phyloP scores from a whole-genome alignment of 2,888 invertebrate species.

The Romanomermis culicivorax region DNA sequence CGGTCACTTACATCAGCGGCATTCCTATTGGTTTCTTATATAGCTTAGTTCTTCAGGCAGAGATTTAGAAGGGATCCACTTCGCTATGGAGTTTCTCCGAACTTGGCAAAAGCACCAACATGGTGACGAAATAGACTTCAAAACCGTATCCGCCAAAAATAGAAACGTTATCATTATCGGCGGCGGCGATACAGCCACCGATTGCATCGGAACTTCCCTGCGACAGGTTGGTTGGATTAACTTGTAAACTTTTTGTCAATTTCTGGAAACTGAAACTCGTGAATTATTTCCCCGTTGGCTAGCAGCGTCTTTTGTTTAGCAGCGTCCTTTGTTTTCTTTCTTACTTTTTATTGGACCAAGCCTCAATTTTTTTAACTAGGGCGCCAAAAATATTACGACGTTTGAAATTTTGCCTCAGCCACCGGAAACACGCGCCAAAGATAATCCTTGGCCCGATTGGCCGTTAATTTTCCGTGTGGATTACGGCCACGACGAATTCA shows the following conservation, averaged over 20 bases:
- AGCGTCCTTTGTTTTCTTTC: no score
- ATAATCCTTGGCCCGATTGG: conserved; percentile 98
- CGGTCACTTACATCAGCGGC: no score
- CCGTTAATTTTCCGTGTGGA: conserved; percentile 86
- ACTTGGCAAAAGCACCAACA: conserved; percentile 84
- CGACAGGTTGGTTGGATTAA: conserved; percentile 39
- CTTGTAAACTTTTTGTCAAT: background rate
- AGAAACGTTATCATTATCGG: conserved; percentile 76
- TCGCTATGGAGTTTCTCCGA: conserved; percentile 91
- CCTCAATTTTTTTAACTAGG: conserved; percentile 41
- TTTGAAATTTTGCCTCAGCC: conserved; percentile 94
- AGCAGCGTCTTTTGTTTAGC: no score
- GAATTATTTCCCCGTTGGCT: no score
- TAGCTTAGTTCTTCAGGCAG: conserved; percentile 40
- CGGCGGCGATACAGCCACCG: conserved; percentile 75
- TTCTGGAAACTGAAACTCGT: no score
- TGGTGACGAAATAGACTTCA: conserved; percentile 38
- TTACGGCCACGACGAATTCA: conserved; percentile 90
- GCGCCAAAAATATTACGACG: conserved; percentile 70
- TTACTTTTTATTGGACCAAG: no score
- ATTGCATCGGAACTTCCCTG: conserved; percentile 90
- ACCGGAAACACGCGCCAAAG: conserved; percentile 49
- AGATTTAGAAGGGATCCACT: conserved; percentile 73
- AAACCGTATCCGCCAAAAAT: conserved; percentile 56
- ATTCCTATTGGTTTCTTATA: background rate